phyloP scores from a whole-genome alignment of 2,113 vertebrate genomes.

The Menura novaehollandiae region DNA sequence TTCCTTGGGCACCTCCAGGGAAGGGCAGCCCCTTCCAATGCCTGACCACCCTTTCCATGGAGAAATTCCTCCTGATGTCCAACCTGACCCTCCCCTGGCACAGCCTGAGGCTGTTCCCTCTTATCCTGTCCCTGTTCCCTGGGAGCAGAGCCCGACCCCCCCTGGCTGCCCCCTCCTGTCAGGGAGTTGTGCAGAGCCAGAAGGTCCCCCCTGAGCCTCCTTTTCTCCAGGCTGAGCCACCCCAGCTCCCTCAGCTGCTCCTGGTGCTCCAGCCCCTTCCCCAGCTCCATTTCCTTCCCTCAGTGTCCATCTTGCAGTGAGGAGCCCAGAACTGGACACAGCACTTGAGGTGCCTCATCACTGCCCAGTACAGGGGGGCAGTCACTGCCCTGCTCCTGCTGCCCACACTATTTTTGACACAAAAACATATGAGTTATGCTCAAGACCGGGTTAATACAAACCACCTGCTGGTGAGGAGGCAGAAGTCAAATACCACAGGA shows the following conservation, averaged over 20 bases:
- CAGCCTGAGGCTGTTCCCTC: neutral
- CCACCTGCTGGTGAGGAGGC: neutral
- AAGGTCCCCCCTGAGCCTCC: neutral
- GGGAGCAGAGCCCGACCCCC: neutral
- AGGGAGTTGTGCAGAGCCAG: neutral
- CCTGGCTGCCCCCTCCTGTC: neutral
- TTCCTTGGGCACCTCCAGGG: neutral
- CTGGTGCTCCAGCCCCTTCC: neutral
- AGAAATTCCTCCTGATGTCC: neutral
- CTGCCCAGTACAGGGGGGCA: neutral
- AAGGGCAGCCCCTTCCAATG: neutral
- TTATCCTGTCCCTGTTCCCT: neutral
- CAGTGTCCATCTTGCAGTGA: neutral
- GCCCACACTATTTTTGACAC: accelerated
- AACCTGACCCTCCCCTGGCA: neutral
- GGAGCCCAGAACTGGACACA: neutral
- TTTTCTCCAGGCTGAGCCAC: neutral
- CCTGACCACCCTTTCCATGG: neutral
- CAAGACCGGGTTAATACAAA: neutral
- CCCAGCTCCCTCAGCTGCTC: neutral
- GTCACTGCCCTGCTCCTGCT: neutral
- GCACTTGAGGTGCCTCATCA: accelerated
- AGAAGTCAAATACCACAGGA: neutral
- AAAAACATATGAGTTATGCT: neutral
- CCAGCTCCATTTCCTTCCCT: neutral